Conservation (phyloP, 2,888 invertebrate species). For the Catotricha subobsoleta region DNA sequence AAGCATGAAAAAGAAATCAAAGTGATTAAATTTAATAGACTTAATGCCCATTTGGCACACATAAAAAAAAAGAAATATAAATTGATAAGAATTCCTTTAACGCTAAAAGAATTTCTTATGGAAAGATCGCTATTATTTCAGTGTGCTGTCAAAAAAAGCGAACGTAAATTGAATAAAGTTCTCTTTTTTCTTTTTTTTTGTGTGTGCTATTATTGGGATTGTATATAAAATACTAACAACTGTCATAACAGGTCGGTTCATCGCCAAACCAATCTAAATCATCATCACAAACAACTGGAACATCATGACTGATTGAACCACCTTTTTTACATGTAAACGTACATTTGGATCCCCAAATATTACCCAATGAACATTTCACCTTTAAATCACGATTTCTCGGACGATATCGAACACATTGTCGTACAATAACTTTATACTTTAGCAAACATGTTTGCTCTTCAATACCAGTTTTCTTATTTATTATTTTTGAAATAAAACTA, state of each 20-base stretch:
- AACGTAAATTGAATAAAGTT: not conserved
- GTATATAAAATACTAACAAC: not conserved
- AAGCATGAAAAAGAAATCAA: not conserved
- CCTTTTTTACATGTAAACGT: conserved; percentile 12
- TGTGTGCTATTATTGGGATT: too few relatives aligned
- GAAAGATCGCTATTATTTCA: not conserved
- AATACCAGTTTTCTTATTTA: conserved; percentile 10
- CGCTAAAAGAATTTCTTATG: too few relatives aligned
- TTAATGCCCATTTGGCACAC: too few relatives aligned
- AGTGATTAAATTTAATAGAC: not conserved
- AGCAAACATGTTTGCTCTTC: conserved; percentile 12
- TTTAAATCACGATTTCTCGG: conserved; percentile 10
- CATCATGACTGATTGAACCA: conserved; percentile 10
- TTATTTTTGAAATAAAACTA: conserved; percentile 12
- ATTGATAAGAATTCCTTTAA: too few relatives aligned
- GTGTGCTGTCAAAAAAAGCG: not conserved
- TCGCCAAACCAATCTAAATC: conserved; percentile 13
- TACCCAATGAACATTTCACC: conserved; percentile 12
- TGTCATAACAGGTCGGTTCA: conserved; percentile 12
- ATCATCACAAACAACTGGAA: conserved; percentile 13
- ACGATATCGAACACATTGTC: conserved; percentile 12
- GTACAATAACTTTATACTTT: conserved; percentile 14
- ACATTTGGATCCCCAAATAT: conserved; percentile 15
- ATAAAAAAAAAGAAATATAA: too few relatives aligned
- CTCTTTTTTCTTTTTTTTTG: not conserved